Evolutionary conservation across 2,113 vertebrate genomes (phyloP).

Genomic region (Candoia aspera): DNA sequence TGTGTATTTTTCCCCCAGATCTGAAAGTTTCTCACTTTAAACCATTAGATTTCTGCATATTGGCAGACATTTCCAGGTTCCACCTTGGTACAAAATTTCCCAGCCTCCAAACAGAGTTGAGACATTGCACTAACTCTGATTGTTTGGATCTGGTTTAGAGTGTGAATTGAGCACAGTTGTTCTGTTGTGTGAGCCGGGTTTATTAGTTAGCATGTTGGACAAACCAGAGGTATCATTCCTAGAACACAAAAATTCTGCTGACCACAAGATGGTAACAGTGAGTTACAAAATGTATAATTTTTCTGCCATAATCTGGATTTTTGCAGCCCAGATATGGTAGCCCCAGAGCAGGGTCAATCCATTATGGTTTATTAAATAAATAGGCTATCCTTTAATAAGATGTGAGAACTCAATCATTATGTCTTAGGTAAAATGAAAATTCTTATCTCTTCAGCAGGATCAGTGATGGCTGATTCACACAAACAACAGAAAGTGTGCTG

Average conservation of each 20-base stretch:
- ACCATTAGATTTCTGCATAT: neutral
- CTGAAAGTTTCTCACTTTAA: neutral
- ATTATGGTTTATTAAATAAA: neutral
- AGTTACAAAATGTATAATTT: neutral
- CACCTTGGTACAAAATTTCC: neutral
- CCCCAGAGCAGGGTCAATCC: neutral
- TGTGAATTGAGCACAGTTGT: neutral
- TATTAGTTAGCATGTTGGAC: neutral
- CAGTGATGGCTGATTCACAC: neutral
- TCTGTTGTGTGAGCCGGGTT: neutral
- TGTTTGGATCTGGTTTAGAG: neutral
- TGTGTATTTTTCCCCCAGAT: neutral
- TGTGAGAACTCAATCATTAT: neutral
- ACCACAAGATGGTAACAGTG: neutral
- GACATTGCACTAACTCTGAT: neutral
- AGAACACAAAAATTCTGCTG: neutral
- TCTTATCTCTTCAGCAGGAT: neutral
- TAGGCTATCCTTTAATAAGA: neutral
- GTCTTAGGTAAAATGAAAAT: neutral
- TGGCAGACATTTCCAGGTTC: neutral
- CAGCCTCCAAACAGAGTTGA: neutral
- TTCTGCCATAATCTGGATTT: neutral
- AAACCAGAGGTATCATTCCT: neutral
- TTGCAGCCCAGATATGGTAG: neutral
- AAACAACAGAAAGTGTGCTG: neutral